Percentiles rank a stretch among this genome's conserved stretches.
These are phyloP conservation scores for Drosophila ironensis DNA, from an alignment of 1,140 invertebrate species.

Conservation along the genomic window DNA sequence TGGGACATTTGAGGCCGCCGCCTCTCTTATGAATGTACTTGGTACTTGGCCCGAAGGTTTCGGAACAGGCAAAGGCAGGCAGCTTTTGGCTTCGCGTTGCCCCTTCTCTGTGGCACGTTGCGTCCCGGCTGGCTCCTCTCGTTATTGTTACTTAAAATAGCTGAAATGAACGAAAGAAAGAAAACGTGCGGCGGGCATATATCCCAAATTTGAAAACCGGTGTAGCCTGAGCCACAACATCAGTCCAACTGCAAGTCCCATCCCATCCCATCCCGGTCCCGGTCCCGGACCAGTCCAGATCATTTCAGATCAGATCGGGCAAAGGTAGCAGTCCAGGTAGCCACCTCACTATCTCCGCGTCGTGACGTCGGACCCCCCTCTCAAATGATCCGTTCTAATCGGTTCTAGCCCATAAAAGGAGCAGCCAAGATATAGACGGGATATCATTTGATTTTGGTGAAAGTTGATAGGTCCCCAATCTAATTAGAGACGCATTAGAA, in stretches of 20 bases:
- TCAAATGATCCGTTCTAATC: conserved; percentile 13
- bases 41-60: conserved; percentile 62
- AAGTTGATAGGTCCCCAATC: no score
- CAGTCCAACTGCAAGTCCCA: neutral
- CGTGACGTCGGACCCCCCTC: neutral
- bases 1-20: conserved; percentile 51
- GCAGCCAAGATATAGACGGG: no score
- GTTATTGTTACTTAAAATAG: conserved; percentile 79
- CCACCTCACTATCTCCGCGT: neutral
- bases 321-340: conserved; percentile 24
- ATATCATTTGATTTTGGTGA: no score
- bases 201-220: conserved; percentile 77
- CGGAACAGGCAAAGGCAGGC: conserved; percentile 30
- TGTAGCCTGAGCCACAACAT: conserved; percentile 46
- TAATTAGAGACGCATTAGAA: no score
- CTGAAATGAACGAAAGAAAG: conserved; percentile 52
- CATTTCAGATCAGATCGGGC: conserved; percentile 5
- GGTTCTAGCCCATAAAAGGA: neutral
- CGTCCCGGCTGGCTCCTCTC: conserved; percentile 13
- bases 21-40: conserved; percentile 70
- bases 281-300: conserved; percentile 10
- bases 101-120: conserved; percentile 11
- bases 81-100: conserved; percentile 31
- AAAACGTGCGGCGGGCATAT: conserved; percentile 64
- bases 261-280: neutral